Evolutionary conservation across 2,113 vertebrate genomes (phyloP), one percentile per base, ranked within the genome.

Genomic region (Glaucidium brasilianum): DNA sequence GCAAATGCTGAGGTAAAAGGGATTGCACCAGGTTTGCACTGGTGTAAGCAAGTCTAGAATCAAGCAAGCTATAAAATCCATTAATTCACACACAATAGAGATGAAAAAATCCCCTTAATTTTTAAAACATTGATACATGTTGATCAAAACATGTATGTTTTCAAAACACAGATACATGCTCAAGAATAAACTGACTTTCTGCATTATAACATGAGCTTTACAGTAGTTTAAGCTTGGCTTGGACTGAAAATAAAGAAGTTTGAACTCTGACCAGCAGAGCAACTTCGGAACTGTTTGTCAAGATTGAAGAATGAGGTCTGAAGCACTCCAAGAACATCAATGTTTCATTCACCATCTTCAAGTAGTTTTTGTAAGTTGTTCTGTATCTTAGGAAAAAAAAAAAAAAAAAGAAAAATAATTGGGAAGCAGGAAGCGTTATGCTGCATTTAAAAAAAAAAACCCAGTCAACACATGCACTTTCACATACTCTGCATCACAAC

Each of bases 301-400:
- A 59, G 72, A 85, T 35, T 86, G 78, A 89, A 83, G 62, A 79
- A 10, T 32, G 96, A 97, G 93, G 96, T 97, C 92, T 83, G 73
- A 75, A 35, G 92, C 78, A 82, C 92, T 90, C 85, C 67, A 92
- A 80, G 84, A 87, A 88, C 25, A 63, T 0, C 5, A 6, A 63
- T 5, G 32, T 87, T 39, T 98, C 97, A 98, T 74, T 98, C 96
- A 20, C 97, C 96, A 49, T 99, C 98, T 45, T 99, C 98, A 96
- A 99, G 98, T 6, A 99, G 98, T 58, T 98, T 98, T 95, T 99
- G 98, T 85, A 99, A 98, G 95, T 99, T 99, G 96, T 97, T 99
- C 95, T 99, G 99, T 96, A 99, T 99, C 99, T 99, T 97, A 88
- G 96, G n/a, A n/a, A 39, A 39, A 39, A 45, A 45, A 45, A 45